Evolutionary conservation across 2,888 invertebrate species (phyloP).

Genomic region (Leptinotarsa juncta): DNA sequence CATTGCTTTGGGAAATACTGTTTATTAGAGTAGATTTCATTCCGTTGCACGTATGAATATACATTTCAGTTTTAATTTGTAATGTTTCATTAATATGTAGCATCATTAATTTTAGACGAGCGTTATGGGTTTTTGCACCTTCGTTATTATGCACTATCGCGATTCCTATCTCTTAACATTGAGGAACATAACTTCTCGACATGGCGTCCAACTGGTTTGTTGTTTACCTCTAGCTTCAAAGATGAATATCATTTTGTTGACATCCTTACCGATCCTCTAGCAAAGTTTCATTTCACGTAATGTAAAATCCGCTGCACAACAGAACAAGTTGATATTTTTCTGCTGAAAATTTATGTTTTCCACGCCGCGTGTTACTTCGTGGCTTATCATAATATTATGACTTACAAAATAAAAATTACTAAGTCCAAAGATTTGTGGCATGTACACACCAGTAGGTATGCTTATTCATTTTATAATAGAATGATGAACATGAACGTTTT

Average conservation of each 20-base stretch:
- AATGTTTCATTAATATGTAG: not conserved
- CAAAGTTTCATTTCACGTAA: not conserved
- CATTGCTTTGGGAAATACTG: too few species aligned
- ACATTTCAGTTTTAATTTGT: too few species aligned
- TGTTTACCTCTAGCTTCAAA: slow-evolving; percentile 14
- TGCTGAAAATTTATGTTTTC: slow-evolving; percentile 3
- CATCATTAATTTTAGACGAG: not conserved
- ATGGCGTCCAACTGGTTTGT: slow-evolving; percentile 10
- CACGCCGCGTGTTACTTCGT: slow-evolving; percentile 10
- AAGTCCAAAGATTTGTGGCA: not conserved
- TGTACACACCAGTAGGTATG: not conserved
- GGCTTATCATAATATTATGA: slow-evolving; percentile 11
- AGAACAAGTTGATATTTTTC: slow-evolving; percentile 1
- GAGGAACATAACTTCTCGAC: not conserved
- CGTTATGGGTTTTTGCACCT: not conserved
- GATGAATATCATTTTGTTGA: slow-evolving; percentile 3
- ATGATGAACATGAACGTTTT: not conserved
- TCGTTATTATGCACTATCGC: not conserved
- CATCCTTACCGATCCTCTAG: not conserved
- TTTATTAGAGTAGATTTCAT: too few species aligned
- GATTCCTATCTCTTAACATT: slow-evolving; percentile 1
- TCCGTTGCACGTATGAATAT: too few species aligned
- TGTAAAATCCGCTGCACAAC: not conserved
- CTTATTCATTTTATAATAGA: not conserved
- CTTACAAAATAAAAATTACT: not conserved